Base-by-base conservation (phyloP, 2,888 invertebrate species). In the Synanthedon tipuliformis region DNA sequence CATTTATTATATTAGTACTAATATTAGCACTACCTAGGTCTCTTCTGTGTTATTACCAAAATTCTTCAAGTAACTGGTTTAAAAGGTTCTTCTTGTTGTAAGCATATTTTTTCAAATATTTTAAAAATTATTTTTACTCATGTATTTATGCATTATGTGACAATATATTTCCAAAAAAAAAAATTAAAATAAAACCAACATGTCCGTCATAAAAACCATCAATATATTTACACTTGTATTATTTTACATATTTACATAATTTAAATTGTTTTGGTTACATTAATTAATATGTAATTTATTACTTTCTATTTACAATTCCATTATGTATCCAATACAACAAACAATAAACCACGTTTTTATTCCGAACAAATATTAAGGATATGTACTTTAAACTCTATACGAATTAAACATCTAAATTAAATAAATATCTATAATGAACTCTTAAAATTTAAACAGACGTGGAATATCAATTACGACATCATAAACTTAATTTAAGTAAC, bases 151-250 rank as follows among this genome's bases (percentile, higher is more conserved):
- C 10, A 34, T 34, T 10, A 34, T 34, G 2, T 8, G 34, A 34
- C 10, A 34, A 34, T 1, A 34, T 3, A 5, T 34, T 34, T 8
- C 4, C 7, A 27, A 27, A 34, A 34, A 34, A 34, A 10, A 5
- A 10, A 10, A 34, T 27, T 27, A 34, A 67, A 81, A 78, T 78
- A 63, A 80, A 78, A 76, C 71, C 58, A 68, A 55, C 55, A 59
- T 64, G 69, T 72, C 67, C 77, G 73, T 86, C 83, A 87, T 87
- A 87, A 85, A 87, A 87, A 87, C 86, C 84, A 86, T 84, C 78
- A 66, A 81, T 86, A 73, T 86, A 85, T 85, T 86, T 84, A 85
- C 82, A 84, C 63, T 56, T 69, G 56, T 72, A 63, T 63, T 51
- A 81, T 79, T 82, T 68, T 85, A 85, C 84, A 84, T 80, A 83